Percentiles rank a stretch among this genome's conserved stretches.
phyloP scores from a whole-genome alignment of 2,888 invertebrate genomes.

The Keiferia lycopersicella region DNA sequence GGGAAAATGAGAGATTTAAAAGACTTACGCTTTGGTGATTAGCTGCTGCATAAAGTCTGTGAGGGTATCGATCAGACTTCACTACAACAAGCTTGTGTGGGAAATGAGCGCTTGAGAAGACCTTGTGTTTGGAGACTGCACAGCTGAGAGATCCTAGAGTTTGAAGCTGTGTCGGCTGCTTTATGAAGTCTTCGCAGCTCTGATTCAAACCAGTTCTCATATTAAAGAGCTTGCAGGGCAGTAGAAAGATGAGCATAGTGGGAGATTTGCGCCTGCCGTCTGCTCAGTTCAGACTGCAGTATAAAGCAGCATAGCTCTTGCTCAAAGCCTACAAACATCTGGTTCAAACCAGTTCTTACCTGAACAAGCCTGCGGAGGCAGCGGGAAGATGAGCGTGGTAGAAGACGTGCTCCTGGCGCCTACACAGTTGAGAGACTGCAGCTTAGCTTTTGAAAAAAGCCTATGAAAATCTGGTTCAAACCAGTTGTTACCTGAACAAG shows the following conservation, averaged over 20 bases:
- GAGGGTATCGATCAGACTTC: constrained; percentile 42
- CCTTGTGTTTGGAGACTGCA: constrained; percentile 95
- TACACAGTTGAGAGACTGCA: constrained; percentile 94
- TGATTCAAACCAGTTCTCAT: constrained; percentile 73
- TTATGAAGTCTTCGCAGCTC: no score
- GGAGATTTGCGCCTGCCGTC: constrained; percentile 96
- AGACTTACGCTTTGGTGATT: constrained; percentile 81
- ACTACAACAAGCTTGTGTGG: constrained; percentile 97
- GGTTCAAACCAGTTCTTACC: constrained; percentile 77
- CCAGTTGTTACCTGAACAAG: constrained; percentile 89
- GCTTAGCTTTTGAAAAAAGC: no score
- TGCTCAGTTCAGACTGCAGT: constrained; percentile 93
- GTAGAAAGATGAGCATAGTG: constrained; percentile 95
- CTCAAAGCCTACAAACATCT: constrained; percentile 91
- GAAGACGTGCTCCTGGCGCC: constrained; percentile 96
- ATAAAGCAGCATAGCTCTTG: constrained; percentile 88
- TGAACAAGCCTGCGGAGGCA: constrained; percentile 97
- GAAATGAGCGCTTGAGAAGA: constrained; percentile 97
- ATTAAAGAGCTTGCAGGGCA: constrained; percentile 97
- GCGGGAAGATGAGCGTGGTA: constrained; percentile 95
- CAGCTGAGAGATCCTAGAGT: constrained; percentile 96
- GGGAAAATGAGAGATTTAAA: constrained; percentile 97
- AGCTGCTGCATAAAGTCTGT: constrained; percentile 94
- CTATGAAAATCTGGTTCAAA: no score
- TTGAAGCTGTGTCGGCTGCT: constrained; percentile 91